Conservation (phyloP, 2,113 vertebrate genomes). For the Cacatua alba region DNA sequence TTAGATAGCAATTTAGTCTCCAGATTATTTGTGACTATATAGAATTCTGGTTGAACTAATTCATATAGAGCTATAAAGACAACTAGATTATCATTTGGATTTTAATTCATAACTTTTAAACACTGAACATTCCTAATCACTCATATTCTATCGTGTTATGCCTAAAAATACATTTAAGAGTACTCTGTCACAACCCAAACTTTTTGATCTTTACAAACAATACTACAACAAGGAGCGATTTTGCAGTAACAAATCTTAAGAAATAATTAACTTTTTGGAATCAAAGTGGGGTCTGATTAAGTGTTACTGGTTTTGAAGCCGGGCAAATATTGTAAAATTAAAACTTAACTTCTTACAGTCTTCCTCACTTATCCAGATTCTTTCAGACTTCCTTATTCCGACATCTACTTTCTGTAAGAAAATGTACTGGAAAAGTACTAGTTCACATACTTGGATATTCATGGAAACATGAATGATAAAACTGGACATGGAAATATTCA, state of each 20-base stretch:
- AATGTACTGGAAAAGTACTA: slow-evolving; percentile 4
- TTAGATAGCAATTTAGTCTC: not conserved
- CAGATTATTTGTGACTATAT: not conserved
- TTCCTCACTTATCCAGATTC: not conserved
- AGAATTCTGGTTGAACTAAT: not conserved
- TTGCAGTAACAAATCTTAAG: not conserved
- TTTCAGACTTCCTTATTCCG: not conserved
- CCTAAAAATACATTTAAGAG: not conserved
- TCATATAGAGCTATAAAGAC: not conserved
- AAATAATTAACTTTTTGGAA: not conserved
- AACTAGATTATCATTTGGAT: not conserved
- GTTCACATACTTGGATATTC: slow-evolving; percentile 13
- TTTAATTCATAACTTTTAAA: not conserved
- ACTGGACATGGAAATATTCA: slow-evolving; percentile 32
- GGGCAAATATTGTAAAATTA: not conserved
- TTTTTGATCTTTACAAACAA: not conserved
- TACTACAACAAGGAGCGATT: not conserved
- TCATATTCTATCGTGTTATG: not conserved
- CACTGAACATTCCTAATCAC: not conserved
- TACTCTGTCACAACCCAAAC: not conserved
- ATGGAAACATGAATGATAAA: slow-evolving; percentile 44
- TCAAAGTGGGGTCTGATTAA: not conserved
- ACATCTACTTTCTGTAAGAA: not conserved
- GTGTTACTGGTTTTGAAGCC: not conserved
- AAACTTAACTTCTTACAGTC: not conserved